Evolutionary conservation across 2,113 vertebrate genomes (phyloP), one percentile per base, ranked within the genome.

Genomic region (Thunnus thynnus): DNA sequence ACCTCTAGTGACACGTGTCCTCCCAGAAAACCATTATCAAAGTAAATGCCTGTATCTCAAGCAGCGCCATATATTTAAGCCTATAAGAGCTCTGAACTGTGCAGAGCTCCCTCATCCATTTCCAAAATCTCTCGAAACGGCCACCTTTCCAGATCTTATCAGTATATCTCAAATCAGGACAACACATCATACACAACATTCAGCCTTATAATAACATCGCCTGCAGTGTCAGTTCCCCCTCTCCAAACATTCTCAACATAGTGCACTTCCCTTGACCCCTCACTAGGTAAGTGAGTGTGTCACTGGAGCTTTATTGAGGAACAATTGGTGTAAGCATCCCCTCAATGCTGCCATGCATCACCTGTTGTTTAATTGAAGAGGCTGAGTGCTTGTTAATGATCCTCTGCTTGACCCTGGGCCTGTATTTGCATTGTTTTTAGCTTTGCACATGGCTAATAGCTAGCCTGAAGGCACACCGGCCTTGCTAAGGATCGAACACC

Each of bases 381-480:
- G 78, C 81, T 89, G 81, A 89, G 75, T 78, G 87, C 81, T 85
- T 84, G 68, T 84, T 93, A 92, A 93, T 92, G 92, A 93, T 86
- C 73, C 76, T 54, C 78, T 85, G 80, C 67, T 88, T 87, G 86
- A 91, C 92, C 90, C 78, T 61, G 80, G 88, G 90, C 86, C 56
- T 70, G 50, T 62, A 92, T 94, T 93, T 93, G 90, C 93, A 94
- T 94, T 91, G 90, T 91, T 93, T 93, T 93, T 88, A 90, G 88
- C 89, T 93, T 94, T 92, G 89, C 91, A 90, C 84, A 56, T 85
- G 80, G 93, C 91, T 93, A 93, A 93, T 94, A 86, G 92, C 85
- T 80, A 83, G 89, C 92, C 91, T 25, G 65, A 84, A 91, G 93
- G 86, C 73, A 56, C 57, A 4, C 75, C 25, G 54, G 58, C 86